Percentiles rank a stretch among this genome's conserved stretches.
Conservation (phyloP, 2,888 invertebrate genomes). For the Adela reaumurella region DNA sequence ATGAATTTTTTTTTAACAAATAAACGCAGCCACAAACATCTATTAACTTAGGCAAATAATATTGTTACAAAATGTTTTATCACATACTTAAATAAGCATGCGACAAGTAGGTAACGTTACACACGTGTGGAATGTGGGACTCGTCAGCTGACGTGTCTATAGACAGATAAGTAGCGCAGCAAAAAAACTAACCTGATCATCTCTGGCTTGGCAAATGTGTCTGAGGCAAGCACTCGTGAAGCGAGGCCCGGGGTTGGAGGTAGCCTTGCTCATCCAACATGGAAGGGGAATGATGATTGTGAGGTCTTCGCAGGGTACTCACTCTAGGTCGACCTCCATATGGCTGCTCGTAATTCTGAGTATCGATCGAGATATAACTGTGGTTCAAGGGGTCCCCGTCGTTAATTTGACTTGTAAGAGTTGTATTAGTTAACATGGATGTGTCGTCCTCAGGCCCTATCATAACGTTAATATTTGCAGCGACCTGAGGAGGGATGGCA, state of each 20-base stretch:
- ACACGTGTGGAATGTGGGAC: not conserved
- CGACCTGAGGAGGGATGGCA: slow-evolving; percentile 55
- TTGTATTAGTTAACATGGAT: slow-evolving; percentile 59
- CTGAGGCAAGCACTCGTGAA: slow-evolving; percentile 50
- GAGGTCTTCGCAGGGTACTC: slow-evolving; percentile 43
- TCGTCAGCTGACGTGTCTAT: not conserved
- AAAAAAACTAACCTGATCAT: slow-evolving; percentile 32
- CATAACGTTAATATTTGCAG: slow-evolving; percentile 48
- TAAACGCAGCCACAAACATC: too few relatives aligned
- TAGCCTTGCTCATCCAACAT: slow-evolving; percentile 53
- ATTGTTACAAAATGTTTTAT: too few relatives aligned
- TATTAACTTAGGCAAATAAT: too few relatives aligned
- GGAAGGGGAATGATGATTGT: slow-evolving; percentile 38
- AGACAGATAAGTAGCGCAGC: not conserved
- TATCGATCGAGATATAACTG: slow-evolving; percentile 66
- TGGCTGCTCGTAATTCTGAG: slow-evolving; percentile 51
- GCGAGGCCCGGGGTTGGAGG: slow-evolving; percentile 49
- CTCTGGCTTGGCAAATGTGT: slow-evolving; percentile 46
- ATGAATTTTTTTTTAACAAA: too few relatives aligned
- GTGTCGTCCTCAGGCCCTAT: slow-evolving; percentile 58
- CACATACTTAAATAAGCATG: too few relatives aligned
- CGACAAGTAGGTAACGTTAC: not conserved
- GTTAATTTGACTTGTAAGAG: slow-evolving; percentile 60
- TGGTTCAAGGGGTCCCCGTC: slow-evolving; percentile 63
- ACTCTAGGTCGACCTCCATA: slow-evolving; percentile 45